phyloP scores from a whole-genome alignment of 1,140 invertebrate species.

The Trialeurodes vaporariorum region DNA sequence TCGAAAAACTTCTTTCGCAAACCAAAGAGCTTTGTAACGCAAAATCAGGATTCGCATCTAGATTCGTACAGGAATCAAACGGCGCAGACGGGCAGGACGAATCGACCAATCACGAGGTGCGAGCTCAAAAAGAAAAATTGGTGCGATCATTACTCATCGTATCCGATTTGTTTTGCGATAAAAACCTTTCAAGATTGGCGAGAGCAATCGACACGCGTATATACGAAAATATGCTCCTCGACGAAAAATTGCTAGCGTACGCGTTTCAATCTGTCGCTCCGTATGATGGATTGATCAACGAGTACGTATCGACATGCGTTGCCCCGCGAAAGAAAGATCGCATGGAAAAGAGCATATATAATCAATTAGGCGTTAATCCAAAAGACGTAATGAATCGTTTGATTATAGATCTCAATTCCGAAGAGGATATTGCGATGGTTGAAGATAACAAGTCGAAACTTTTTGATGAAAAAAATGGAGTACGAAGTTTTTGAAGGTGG shows the following conservation, averaged over 20 bases:
- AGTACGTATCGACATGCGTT: not conserved
- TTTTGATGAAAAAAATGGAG: too few species aligned
- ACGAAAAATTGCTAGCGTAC: not conserved
- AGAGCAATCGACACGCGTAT: not conserved
- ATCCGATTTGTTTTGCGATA: not conserved
- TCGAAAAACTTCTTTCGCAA: too few species aligned
- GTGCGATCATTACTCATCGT: not conserved
- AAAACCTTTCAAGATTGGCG: not conserved
- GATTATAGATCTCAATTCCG: not conserved
- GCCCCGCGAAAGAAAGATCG: not conserved
- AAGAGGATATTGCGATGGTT: not conserved
- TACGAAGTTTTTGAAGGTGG: not conserved
- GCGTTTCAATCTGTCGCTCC: not conserved
- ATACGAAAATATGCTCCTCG: not conserved
- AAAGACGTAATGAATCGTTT: not conserved
- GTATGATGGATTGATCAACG: not conserved
- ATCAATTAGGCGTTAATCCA: not conserved
- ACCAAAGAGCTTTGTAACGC: too few species aligned
- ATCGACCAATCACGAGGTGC: not conserved
- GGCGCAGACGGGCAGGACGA: too few species aligned
- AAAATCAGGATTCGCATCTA: too few species aligned
- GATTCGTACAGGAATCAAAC: too few species aligned
- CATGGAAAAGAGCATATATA: not conserved
- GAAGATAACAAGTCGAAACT: too few species aligned
- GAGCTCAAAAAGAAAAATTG: not conserved